These are phyloP conservation scores for Apis dorsata DNA, from an alignment of 1,140 invertebrate species.

Conservation along the genomic window DNA sequence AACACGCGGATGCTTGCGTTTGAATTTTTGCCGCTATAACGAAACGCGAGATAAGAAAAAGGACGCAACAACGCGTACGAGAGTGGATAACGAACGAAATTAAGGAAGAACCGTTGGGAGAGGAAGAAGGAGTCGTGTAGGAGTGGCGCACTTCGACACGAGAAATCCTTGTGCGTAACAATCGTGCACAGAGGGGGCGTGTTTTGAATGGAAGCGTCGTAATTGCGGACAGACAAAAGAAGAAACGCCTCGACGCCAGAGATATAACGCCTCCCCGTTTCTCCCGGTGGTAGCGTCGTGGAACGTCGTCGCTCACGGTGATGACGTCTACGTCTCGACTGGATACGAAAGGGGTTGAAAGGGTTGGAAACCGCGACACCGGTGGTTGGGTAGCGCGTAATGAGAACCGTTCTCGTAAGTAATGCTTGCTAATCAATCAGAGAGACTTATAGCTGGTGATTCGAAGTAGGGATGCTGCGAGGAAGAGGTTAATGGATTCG, in stretches of 20 bases:
- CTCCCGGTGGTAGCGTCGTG: background rate
- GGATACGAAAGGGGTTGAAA: conserved; percentile 54
- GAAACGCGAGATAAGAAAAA: no score
- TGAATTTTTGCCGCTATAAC: no score
- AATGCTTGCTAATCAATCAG: conserved; percentile 50
- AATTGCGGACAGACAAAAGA: conserved; percentile 68
- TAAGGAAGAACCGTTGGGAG: conserved; percentile 6
- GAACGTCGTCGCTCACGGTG: conserved; percentile 44
- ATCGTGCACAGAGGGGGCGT: conserved; percentile 46
- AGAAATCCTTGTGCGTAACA: conserved; percentile 58
- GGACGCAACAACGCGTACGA: no score
- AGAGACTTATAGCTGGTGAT: background rate
- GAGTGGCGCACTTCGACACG: conserved; percentile 28
- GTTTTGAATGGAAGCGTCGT: conserved; percentile 63
- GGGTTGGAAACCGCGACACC: conserved; percentile 43
- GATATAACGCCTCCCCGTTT: background rate
- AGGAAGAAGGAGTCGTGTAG: background rate
- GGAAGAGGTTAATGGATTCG: background rate
- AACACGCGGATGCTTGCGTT: background rate
- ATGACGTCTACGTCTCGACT: conserved; percentile 49
- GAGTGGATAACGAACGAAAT: conserved; percentile 25
- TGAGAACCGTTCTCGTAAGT: conserved; percentile 55
- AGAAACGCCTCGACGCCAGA: conserved; percentile 32
- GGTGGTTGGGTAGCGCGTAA: conserved; percentile 51
- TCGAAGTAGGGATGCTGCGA: no score